These are phyloP conservation scores for Stenoptilia bipunctidactyla DNA, from an alignment of 2,888 invertebrate genomes.

Conservation along the genomic window DNA sequence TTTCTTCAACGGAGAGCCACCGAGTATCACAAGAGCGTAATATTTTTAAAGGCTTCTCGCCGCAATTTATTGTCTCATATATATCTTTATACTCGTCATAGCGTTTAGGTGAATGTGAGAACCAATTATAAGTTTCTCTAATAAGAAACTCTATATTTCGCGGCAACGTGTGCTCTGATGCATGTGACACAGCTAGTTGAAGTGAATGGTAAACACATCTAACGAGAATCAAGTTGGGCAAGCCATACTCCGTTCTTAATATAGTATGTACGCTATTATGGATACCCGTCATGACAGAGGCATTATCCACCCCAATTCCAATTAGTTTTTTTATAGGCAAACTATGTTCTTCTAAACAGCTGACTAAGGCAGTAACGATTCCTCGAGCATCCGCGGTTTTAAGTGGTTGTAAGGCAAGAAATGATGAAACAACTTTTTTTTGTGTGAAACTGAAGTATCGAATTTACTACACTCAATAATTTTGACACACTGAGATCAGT, in stretches of 20 bases:
- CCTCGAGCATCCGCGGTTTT: constrained; percentile 1
- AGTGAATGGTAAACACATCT: constrained; percentile 20
- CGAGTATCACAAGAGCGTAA: constrained; percentile 15
- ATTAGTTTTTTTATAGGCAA: constrained; percentile 4
- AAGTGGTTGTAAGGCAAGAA: too few relatives aligned
- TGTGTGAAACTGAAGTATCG: too few relatives aligned
- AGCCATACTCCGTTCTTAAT: constrained; percentile 15
- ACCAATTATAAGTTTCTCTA: too few relatives aligned
- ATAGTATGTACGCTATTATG: constrained; percentile 22
- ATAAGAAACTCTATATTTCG: too few relatives aligned
- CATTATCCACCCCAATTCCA: constrained; percentile 26
- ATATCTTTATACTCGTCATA: too few relatives aligned
- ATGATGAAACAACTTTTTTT: too few relatives aligned
- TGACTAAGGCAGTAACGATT: constrained; percentile 1
- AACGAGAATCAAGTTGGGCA: constrained; percentile 20
- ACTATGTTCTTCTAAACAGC: neutral
- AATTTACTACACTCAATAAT: constrained; percentile 5
- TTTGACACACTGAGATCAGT: constrained; percentile 6
- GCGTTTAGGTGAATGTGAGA: too few relatives aligned
- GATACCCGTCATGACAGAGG: constrained; percentile 24
- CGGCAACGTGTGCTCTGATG: constrained; percentile 20
- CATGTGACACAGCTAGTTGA: constrained; percentile 24
- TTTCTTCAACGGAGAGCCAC: constrained; percentile 20
- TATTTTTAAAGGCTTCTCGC: too few relatives aligned
- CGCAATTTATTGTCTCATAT: too few relatives aligned